Percentiles rank a stretch among this genome's conserved stretches.
Conservation (phyloP, 1,140 invertebrate species). For the Augochlora pura region DNA sequence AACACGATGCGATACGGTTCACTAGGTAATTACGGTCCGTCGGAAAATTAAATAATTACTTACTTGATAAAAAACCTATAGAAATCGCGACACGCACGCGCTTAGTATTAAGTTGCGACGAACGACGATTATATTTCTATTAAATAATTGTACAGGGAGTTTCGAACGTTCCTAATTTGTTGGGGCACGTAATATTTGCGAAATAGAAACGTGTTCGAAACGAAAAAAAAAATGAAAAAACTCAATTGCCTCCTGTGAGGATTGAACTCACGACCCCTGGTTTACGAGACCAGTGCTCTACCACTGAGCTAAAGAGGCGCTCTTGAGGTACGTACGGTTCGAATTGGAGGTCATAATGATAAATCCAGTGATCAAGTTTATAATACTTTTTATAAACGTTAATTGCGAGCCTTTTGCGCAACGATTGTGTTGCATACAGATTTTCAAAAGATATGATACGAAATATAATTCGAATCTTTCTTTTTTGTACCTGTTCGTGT, state of each 20-base stretch:
- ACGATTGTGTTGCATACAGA: background rate
- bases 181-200: background rate
- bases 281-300: conserved; percentile 91
- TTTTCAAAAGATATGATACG: too few relatives aligned
- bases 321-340: background rate
- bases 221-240: conserved; percentile 28
- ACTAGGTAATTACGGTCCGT: background rate
- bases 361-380: background rate
- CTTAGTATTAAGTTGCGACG: background rate
- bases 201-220: background rate
- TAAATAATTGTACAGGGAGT: background rate
- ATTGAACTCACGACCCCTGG: conserved; percentile 90
- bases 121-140: background rate
- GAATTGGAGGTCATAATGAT: background rate
- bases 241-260: conserved; percentile 83
- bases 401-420: background rate
- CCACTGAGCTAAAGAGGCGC: conserved; percentile 88
- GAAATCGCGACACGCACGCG: too few relatives aligned
- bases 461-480: background rate
- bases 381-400: background rate
- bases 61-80: too few relatives aligned
- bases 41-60: background rate
- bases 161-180: background rate
- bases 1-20: background rate
- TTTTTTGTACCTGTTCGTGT: background rate